Evolutionary conservation across 2,113 vertebrate genomes (phyloP), one percentile per base, ranked within the genome.

Genomic region (Rutilus rutilus): DNA sequence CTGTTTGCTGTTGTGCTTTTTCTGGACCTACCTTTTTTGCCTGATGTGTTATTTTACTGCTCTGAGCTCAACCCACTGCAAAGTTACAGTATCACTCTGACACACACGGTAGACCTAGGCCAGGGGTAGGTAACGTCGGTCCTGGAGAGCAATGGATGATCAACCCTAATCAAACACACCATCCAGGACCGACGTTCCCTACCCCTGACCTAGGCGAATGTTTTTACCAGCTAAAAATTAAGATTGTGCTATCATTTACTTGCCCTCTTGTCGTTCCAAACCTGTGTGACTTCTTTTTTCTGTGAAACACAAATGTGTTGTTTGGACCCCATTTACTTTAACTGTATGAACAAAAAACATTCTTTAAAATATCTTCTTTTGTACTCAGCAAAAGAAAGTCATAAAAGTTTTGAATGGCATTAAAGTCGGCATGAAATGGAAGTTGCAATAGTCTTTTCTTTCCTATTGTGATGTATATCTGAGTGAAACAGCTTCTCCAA

Each of bases 1-100:
- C 39, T 50, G 42, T 78, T 23, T 78, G 77, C 76, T 39, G 17
- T 21, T 78, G 21, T 78, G 33, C 30, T 45, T 80, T 45, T 64
- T 60, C 14, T 62, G n/a, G 12, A 47, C 54, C 19, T 54, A 77
- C n/a, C 39, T 80, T 36, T 80, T 36, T 80, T 64, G 59, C 39
- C 33, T 64, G 23, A 45, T 62, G 17, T 78, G 76, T 54, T 15
- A 9, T 21, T 27, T 17, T 11, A 54, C 47, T 33, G 47, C 74
- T 71, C 36, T 69, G 30, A 36, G 17, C 17, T 27, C 2, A 73
- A n/a, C 12, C 39, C 69, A 73, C 69, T 73, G 19, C 36, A 74
- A 74, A 47, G 47, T 47, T 74, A 47, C 23, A 25, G 42, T 15
- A 60, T 60, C 33, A 39, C 2, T 23, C 21, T n/a, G 19, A 60